A percentile compares a stretch with the other conserved stretches of the same genome.
These are phyloP conservation scores for Ammospiza nelsoni DNA, from an alignment of 2,113 vertebrate genomes.

Conservation along the genomic window DNA sequence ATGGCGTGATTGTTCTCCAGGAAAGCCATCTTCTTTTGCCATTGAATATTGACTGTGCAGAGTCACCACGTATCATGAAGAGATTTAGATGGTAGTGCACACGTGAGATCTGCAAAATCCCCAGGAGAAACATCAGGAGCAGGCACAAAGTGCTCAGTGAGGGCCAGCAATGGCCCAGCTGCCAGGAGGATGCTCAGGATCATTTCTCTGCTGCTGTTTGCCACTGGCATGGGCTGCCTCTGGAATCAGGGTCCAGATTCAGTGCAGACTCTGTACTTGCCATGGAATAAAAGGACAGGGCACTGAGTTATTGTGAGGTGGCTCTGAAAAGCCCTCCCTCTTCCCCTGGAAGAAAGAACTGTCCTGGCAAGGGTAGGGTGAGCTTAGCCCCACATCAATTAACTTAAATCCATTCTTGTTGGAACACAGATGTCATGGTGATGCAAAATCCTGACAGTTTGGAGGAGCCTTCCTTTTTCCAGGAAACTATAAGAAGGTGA, in stretches of 20 bases:
- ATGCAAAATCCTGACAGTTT: not conserved
- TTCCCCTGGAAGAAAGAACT: not conserved
- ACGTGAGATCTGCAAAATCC: not conserved
- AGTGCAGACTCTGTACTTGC: not conserved
- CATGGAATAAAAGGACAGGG: not conserved
- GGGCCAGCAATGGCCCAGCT: not conserved
- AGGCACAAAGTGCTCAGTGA: not conserved
- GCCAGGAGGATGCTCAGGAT: not conserved
- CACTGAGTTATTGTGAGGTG: not conserved
- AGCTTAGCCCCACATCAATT: not conserved
- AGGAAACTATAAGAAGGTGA: not conserved
- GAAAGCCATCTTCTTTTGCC: not conserved
- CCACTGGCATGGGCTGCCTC: not conserved
- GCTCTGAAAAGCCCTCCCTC: not conserved
- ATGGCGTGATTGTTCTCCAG: not conserved
- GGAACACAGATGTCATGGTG: not conserved
- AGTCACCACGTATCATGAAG: not conserved
- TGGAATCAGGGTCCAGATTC: not conserved
- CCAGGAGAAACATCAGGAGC: not conserved
- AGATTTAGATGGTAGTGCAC: not conserved
- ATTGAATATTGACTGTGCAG: not conserved
- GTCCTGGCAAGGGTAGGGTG: not conserved
- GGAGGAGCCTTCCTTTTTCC: not conserved
- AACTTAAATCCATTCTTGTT: not conserved
- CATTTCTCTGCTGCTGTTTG: not conserved